These are phyloP conservation scores for Chouioia cunea DNA, from an alignment of 2,888 invertebrate genomes.

Conservation along the genomic window DNA sequence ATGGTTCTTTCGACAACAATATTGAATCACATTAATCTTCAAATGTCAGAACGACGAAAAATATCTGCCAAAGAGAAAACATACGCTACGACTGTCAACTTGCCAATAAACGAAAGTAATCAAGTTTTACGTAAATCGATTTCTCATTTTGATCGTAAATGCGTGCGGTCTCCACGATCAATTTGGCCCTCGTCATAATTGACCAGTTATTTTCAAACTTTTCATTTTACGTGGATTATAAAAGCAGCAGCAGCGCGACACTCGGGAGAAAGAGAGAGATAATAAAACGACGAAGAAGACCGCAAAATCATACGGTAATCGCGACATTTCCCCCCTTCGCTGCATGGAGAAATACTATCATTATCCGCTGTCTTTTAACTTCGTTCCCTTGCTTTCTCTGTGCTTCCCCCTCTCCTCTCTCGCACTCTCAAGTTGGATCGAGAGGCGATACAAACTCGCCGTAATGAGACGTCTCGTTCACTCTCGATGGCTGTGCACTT, in stretches of 20 bases:
- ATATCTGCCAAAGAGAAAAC: too few species aligned
- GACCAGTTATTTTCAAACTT: conserved; percentile 9
- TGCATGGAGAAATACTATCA: conserved; percentile 30
- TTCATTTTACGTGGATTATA: conserved; percentile 22
- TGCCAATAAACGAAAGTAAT: too few species aligned
- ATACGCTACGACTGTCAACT: too few species aligned
- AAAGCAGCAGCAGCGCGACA: conserved; percentile 1
- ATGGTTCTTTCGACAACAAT: too few species aligned
- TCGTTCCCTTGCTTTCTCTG: conserved; percentile 11
- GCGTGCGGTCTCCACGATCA: conserved; percentile 9
- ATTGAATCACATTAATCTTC: too few species aligned
- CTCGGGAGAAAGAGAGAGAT: neutral
- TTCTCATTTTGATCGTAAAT: conserved; percentile 12
- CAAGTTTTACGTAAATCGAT: conserved; percentile 10
- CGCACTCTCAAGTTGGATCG: neutral
- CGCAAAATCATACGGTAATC: conserved; percentile 24
- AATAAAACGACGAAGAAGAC: neutral
- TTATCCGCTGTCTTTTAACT: conserved; percentile 38
- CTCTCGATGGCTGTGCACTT: conserved; percentile 2
- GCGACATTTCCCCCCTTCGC: conserved; percentile 30
- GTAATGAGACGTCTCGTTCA: conserved; percentile 27
- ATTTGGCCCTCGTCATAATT: conserved; percentile 14
- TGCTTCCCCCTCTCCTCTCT: conserved; percentile 11
- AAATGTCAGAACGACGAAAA: too few species aligned
- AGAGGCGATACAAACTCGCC: conserved; percentile 18